Conservation (phyloP, 2,113 vertebrate genomes). For the Athene noctua region DNA sequence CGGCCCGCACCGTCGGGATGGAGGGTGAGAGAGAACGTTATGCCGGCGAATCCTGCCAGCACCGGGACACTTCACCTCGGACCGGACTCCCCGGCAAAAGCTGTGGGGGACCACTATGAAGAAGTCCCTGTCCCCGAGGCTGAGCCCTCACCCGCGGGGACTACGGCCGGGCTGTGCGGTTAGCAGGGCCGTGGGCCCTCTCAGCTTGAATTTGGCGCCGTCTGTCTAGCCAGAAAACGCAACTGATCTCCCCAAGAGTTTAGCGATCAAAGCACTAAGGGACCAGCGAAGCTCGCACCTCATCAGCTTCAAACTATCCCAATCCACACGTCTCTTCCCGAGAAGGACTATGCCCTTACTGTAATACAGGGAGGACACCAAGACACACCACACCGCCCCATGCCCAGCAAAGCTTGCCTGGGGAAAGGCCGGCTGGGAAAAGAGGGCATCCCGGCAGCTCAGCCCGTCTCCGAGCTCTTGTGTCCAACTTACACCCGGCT, state of each 20-base stretch:
- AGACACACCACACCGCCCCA: not conserved
- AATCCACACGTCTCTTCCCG: not conserved
- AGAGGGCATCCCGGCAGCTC: not conserved
- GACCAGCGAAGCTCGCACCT: not conserved
- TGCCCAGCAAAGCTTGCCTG: not conserved
- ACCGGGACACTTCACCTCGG: not conserved
- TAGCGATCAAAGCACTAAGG: not conserved
- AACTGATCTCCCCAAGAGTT: not conserved
- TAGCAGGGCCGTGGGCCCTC: not conserved
- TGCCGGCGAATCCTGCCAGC: too few species aligned
- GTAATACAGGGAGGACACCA: not conserved
- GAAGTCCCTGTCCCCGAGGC: not conserved
- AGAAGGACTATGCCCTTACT: not conserved
- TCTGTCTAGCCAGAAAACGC: conserved; percentile 1
- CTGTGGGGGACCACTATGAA: not conserved
- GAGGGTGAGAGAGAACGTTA: not conserved
- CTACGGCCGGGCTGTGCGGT: not conserved
- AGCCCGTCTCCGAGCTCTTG: not conserved
- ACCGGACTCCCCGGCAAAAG: not conserved
- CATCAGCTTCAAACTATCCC: not conserved
- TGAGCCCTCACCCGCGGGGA: not conserved
- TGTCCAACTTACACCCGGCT: not conserved
- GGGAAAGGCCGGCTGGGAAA: not conserved
- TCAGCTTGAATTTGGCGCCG: conserved; percentile 55
- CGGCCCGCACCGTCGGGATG: too few species aligned